These are phyloP conservation scores for Ectemnius lituratus DNA, from an alignment of 2,888 invertebrate species.

Conservation along the genomic window DNA sequence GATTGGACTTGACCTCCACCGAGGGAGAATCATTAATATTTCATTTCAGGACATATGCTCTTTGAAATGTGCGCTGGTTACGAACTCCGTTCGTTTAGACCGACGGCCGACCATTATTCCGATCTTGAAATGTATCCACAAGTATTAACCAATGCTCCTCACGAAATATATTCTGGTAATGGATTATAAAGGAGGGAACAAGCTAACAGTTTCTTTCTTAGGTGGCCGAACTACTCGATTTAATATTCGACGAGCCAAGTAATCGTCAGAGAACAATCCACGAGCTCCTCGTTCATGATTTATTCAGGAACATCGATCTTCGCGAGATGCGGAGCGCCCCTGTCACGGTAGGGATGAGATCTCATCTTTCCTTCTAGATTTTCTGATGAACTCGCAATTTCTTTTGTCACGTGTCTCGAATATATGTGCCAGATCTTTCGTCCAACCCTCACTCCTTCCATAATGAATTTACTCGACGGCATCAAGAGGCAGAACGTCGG, in stretches of 20 bases:
- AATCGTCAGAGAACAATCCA: slow-evolving; percentile 86
- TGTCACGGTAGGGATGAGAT: slow-evolving; percentile 81
- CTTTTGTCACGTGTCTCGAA: background rate
- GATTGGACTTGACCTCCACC: background rate
- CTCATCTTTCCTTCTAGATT: too few species aligned
- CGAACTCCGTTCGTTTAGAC: slow-evolving; percentile 87
- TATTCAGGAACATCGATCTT: slow-evolving; percentile 93
- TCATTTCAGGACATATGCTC: slow-evolving; percentile 84
- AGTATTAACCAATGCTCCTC: slow-evolving; percentile 76
- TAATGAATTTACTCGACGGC: slow-evolving; percentile 71
- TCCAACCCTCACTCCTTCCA: slow-evolving; percentile 72
- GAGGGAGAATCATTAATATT: background rate
- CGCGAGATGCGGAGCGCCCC: slow-evolving; percentile 92
- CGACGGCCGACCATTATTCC: slow-evolving; percentile 85
- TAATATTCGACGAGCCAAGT: slow-evolving; percentile 86
- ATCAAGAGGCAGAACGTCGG: slow-evolving; percentile 69
- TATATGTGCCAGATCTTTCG: slow-evolving; percentile 71
- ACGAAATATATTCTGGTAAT: slow-evolving; percentile 13
- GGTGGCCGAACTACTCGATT: slow-evolving; percentile 88
- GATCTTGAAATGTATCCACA: slow-evolving; percentile 86
- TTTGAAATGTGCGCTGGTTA: slow-evolving; percentile 95
- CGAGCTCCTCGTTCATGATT: slow-evolving; percentile 89
- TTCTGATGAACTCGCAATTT: background rate
- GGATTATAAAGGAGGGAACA: background rate
- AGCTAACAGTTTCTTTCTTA: slow-evolving; percentile 67